Base-by-base conservation (phyloP, 2,113 vertebrate genomes). In the Chionomys nivalis region DNA sequence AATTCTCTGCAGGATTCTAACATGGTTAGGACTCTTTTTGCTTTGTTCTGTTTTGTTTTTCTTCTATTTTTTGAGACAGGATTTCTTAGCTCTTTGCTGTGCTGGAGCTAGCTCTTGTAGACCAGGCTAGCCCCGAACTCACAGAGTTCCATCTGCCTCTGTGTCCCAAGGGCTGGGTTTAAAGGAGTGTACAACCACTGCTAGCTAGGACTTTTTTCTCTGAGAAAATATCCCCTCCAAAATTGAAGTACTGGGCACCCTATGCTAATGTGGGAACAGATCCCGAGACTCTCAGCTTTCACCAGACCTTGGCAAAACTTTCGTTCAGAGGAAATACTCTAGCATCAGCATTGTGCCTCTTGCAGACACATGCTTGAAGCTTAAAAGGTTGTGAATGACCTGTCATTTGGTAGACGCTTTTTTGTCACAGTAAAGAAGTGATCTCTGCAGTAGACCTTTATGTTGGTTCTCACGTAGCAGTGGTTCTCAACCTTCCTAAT, bases 271-370 rank as follows among this genome's bases (percentile, higher is more conserved):
- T 33, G 70, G 65, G 68, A 63, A 70, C 17, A 70, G 77, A 70
- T 28, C 73, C 91, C 42, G 7, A 55, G 49, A n/a, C 36, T 61
- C 65, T 90, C 10, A 63, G 65, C 39, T 89, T 86, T 39, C 65
- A n/a, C 1, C 55, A 2, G 85, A 39, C 95, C 94, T 94, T 94
- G 87, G 42, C 42, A 86, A 92, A 28, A 58, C 23, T 44, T 92
- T 36, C 33, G 39, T 73, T 36, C 17, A 47, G 44, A 94, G 55
- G 42, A 61, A 70, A 55, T n/a, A n/a, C 28, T 52, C 17, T 52
- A 66, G 24, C 39, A n/a, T 44, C 10, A 11, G n/a, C n/a, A 19
- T 39, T 42, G 19, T 66, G 33, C 23, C 81, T 90, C 14, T 66
- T 82, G 28, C 14, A 68, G 26, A 63, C 68, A 10, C 9, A 11